Percentiles rank a stretch among this genome's conserved stretches.
Evolutionary conservation across 2,797 vertebrate genomes (phyloP).

Genomic region (Fundulus diaphanus): DNA sequence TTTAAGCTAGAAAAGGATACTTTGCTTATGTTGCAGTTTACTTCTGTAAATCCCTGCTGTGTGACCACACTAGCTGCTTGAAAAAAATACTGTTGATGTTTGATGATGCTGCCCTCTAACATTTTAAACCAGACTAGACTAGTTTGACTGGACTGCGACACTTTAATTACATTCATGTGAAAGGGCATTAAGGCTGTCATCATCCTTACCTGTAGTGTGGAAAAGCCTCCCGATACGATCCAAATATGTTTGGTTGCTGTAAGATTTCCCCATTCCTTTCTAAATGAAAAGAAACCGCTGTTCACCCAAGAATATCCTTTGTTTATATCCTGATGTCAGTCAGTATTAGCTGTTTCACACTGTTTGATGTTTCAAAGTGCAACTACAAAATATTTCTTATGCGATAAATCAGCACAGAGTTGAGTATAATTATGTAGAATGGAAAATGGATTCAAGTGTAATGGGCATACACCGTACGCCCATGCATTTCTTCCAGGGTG

Average conservation of each 20-base stretch:
- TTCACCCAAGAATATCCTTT: background rate
- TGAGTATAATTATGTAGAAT: background rate
- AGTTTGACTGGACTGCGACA: background rate
- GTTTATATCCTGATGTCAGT: background rate
- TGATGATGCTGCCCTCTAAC: background rate
- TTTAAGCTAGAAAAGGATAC: background rate
- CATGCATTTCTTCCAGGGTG: background rate
- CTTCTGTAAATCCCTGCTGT: background rate
- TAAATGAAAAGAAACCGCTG: background rate
- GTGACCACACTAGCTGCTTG: background rate
- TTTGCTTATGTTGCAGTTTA: too few species aligned
- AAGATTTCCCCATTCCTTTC: too few species aligned
- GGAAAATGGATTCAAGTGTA: too few species aligned
- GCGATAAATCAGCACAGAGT: background rate
- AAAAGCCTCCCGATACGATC: background rate
- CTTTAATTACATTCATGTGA: background rate
- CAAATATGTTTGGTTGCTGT: too few species aligned
- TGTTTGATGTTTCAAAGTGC: background rate
- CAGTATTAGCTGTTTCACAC: background rate
- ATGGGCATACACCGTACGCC: background rate
- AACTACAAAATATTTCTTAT: background rate
- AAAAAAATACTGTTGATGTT: background rate
- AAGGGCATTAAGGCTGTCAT: background rate
- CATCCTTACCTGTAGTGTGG: too few species aligned
- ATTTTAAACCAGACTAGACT: background rate